phyloP scores from a whole-genome alignment of 2,113 vertebrate species.

The Callorhinus ursinus region DNA sequence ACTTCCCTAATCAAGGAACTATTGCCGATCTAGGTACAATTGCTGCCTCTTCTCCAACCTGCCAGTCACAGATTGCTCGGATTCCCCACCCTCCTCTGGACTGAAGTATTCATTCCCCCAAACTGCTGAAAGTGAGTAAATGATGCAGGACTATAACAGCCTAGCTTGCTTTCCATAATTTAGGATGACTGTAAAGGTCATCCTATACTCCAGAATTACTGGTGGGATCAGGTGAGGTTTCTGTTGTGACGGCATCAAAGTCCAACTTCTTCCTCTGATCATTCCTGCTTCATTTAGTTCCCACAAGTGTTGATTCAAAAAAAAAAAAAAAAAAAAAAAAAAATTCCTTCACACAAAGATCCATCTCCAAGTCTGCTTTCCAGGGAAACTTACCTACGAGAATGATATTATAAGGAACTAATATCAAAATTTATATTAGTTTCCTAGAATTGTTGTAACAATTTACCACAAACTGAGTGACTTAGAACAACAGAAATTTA shows the following conservation, averaged over 20 bases:
- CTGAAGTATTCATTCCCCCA: not conserved
- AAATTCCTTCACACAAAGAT: not conserved
- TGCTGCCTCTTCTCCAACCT: not conserved
- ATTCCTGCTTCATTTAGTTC: not conserved
- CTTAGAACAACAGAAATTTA: not conserved
- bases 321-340: not conserved
- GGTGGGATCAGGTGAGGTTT: not conserved
- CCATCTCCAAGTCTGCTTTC: not conserved
- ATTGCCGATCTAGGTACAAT: not conserved
- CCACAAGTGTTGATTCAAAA: not conserved
- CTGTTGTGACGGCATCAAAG: not conserved
- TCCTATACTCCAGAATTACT: not conserved
- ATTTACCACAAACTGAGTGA: not conserved
- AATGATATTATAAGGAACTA: not conserved
- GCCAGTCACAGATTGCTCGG: not conserved
- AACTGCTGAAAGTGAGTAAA: not conserved
- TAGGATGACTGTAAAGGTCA: not conserved
- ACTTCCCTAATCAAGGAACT: not conserved
- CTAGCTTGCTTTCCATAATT: not conserved
- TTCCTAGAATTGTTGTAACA: not conserved
- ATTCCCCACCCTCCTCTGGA: not conserved
- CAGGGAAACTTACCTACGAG: not conserved
- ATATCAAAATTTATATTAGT: not conserved
- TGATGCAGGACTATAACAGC: not conserved
- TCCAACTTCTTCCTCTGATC: not conserved